Conservation (phyloP, 1,140 invertebrate genomes). For the Diuraphis noxia region DNA sequence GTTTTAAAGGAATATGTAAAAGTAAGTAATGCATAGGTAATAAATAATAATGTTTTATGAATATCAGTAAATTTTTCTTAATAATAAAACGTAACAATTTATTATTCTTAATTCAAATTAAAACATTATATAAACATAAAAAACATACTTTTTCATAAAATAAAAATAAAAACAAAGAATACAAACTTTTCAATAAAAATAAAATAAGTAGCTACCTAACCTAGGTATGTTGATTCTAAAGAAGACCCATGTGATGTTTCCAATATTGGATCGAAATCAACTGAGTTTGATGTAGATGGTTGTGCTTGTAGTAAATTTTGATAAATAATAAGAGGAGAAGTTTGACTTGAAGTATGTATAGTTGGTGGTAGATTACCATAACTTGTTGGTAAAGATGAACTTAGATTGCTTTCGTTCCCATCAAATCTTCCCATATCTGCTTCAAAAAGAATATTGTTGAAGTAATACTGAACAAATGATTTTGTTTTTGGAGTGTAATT, state of each 20-base stretch:
- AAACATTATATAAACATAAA: no score
- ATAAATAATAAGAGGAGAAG: no score
- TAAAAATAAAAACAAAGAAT: background rate
- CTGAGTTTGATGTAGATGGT: background rate
- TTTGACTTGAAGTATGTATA: no score
- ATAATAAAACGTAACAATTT: no score
- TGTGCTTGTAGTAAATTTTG: no score
- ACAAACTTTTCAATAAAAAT: background rate
- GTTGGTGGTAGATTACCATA: no score
- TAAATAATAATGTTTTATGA: slow-evolving; percentile 24
- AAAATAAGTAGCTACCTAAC: background rate
- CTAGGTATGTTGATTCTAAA: slow-evolving; percentile 1
- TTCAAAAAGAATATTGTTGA: slow-evolving; percentile 30
- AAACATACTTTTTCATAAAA: background rate
- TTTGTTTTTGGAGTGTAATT: background rate
- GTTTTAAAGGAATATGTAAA: no score
- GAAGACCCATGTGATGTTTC: slow-evolving; percentile 17
- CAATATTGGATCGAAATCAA: background rate
- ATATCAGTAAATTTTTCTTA: no score
- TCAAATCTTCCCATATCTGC: slow-evolving; percentile 23
- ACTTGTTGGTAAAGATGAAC: no score
- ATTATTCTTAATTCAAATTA: no score
- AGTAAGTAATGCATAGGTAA: slow-evolving; percentile 51
- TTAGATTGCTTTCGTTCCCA: no score
- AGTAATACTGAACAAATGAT: background rate